Evolutionary conservation across 2,888 invertebrate species (phyloP), one percentile per base, ranked within the genome.

Genomic region (Thecocarcelia acutangulata): DNA sequence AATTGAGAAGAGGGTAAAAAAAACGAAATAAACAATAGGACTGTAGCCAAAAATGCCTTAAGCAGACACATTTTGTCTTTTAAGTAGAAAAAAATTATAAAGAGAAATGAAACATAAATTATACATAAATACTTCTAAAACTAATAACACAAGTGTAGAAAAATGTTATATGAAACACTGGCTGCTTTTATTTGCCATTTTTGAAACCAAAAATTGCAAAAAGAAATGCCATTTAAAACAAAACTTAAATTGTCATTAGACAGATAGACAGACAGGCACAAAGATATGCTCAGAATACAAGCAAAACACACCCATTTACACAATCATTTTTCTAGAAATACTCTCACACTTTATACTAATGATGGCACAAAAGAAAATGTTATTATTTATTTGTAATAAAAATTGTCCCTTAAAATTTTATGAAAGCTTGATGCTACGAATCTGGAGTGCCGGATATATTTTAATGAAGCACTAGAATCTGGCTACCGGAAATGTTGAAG

Each of bases 11-110:
- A 63, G 50, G 19, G 42, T 50, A 46, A 48, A 11, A 59, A 70
- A 50, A 63, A 33, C 33, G 8, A 42, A 58, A 77, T 69, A 73
- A 81, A 70, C 72, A 70, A 70, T 74, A 74, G 66, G 54, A 70
- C 70, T 70, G 74, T 75, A 82, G 66, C 46, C 74, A 78, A 61
- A 82, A 74, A 61, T 78, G 78, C 64, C 74, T 75, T 82, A 15
- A 61, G 78, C 74, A 70, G 74, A 44, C 59, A 82, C 54, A 61
- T 74, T 78, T 74, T 66, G 66, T 59, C 70, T 70, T 69, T 82
- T 66, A 68, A 76, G 19, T 21, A 64, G 37, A 64, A 24, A 44
- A 33, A 15, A 21, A 52, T 54, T 13, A 12, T 21, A 63, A 21
- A 28, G 13, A 54, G 12, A 13, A 33, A 21, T 24, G 5, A 40